Percentiles rank a stretch among this genome's conserved stretches.
Evolutionary conservation across 1,140 invertebrate species (phyloP).

Genomic region (Philotrypesis tridentata): DNA sequence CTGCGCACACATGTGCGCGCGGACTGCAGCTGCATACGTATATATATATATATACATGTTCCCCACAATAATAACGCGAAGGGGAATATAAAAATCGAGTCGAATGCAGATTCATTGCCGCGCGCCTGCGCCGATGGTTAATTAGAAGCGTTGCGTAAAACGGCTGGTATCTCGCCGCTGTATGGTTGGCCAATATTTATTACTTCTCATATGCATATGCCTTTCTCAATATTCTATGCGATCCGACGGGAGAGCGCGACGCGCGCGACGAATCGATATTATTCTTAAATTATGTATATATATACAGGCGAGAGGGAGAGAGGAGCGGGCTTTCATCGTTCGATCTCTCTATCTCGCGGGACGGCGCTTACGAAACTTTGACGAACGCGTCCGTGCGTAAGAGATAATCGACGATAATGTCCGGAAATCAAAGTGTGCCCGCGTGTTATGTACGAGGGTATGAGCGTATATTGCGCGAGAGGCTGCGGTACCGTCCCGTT

Average conservation of each 20-base stretch:
- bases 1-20: no score
- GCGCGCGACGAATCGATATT: background rate
- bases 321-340: background rate
- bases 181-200: background rate
- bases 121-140: background rate
- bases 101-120: background rate
- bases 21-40: no score
- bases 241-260: no score
- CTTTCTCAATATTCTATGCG: conserved; percentile 25
- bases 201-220: background rate
- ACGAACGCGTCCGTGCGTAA: background rate
- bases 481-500: conserved; percentile 24
- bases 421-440: background rate
- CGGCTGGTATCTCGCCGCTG: background rate
- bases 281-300: background rate
- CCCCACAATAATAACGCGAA: background rate
- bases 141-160: conserved; percentile 9
- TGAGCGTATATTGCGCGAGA: no score
- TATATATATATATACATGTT: no score
- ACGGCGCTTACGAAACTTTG: background rate
- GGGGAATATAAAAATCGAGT: background rate
- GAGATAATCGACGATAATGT: background rate
- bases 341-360: background rate
- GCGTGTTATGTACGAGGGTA: no score
- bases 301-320: background rate